These are phyloP conservation scores for Ceratina australensis DNA, from an alignment of 1,140 invertebrate species.

Conservation along the genomic window DNA sequence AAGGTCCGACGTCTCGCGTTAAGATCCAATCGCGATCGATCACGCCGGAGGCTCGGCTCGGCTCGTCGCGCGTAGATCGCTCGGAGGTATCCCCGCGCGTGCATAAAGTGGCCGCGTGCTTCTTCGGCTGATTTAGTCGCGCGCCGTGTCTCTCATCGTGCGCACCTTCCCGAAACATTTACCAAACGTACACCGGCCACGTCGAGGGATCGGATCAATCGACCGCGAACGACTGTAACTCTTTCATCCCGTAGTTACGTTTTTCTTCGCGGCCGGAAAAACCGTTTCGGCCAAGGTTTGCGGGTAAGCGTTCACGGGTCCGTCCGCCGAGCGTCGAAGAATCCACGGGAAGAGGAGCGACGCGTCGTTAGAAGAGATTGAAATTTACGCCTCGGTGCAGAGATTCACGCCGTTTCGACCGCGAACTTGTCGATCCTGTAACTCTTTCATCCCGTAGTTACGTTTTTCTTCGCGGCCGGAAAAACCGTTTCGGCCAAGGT, in stretches of 20 bases:
- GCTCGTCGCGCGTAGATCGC: conserved; percentile 1
- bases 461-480: no score
- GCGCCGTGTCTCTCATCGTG: conserved; percentile 35
- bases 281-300: conserved; percentile 1
- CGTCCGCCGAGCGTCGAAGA: no score
- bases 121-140: conserved; percentile 48
- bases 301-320: background rate
- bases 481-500: no score
- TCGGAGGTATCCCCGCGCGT: conserved; percentile 18
- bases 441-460: no score
- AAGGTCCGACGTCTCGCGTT: background rate
- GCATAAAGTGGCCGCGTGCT: conserved; percentile 56
- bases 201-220: background rate
- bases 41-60: conserved; percentile 37
- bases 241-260: no score
- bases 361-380: no score
- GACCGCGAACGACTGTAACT: background rate
- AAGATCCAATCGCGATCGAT: conserved; percentile 24
- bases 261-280: no score
- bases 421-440: no score
- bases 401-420: no score
- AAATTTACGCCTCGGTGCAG: no score
- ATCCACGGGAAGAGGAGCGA: no score
- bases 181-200: background rate
- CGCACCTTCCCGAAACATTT: background rate